Evolutionary conservation across 2,888 invertebrate species (phyloP), one percentile per base, ranked within the genome.

Genomic region (Eudasyphora cyanicolor): DNA sequence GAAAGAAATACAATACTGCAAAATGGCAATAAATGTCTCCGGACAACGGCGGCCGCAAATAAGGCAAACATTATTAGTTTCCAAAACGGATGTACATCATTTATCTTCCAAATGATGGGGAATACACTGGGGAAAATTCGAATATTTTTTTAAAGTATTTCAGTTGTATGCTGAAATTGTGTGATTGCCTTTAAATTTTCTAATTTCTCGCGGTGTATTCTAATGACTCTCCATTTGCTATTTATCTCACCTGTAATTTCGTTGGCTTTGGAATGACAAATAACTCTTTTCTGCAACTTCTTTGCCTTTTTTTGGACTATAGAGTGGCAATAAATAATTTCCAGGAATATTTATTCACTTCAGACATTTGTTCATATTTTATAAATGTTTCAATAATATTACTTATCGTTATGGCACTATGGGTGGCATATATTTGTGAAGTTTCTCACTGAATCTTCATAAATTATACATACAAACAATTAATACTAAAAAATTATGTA

Each of bases 21-120:
- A 12, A 62, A 73, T 60, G 75, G 62, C 57, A 77, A 78, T 71
- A 83, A 80, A 80, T 83, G 77, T 77, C 57, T 71, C 45, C 32
- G 35, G 75, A 74, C 73, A 69, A n/a, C 62, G n/a, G 5, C 32
- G 45, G 27, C 38, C 24, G 12, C 60, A 29, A 62, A 62, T 21
- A 75, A 71, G 17, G 42, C 67, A 71, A 60, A 74, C 73, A 69
- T 76, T 77, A 76, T 73, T n/a, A n/a, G n/a, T n/a, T 76, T 82
- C 10, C 73, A 69, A 76, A 82, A 21, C 82, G 82, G 82, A 82
- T 82, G 64, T 79, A 24, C 32, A 74, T 83, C 82, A 83, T 83
- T 83, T 76, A 79, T 83, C 82, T 74, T 79, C 0, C 14, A 62
- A n/a, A 57, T 35, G 12, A 7, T 42, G 35, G 12, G 27, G 17